Evolutionary conservation across 2,113 vertebrate species (phyloP).

Genomic region (Chaetorhynchus papuensis): DNA sequence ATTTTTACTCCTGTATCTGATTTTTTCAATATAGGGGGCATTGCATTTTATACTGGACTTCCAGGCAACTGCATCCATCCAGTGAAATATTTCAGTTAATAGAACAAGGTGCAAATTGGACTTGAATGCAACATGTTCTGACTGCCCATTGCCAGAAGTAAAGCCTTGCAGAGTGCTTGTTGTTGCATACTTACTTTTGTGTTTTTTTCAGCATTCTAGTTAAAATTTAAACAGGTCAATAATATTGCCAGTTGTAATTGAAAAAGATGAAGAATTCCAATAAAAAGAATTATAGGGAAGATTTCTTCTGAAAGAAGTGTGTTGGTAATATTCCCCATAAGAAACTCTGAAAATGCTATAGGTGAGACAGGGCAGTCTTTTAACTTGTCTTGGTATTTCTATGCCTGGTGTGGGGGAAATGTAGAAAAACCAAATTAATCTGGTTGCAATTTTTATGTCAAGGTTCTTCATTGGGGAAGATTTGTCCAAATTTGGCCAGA

Average conservation of each 20-base stretch:
- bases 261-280: not conserved
- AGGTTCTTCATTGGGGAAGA: not conserved
- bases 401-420: accelerated
- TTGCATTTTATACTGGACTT: not conserved
- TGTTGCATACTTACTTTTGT: not conserved
- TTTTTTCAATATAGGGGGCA: not conserved
- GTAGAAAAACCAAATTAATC: not conserved
- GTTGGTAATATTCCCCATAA: not conserved
- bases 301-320: not conserved
- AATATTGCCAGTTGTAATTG: not conserved
- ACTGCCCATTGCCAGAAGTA: not conserved
- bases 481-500: not conserved
- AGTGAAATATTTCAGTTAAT: not conserved
- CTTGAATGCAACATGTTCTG: not conserved
- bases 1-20: not conserved
- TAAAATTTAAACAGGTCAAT: not conserved
- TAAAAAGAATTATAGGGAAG: not conserved
- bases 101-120: not conserved
- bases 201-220: not conserved
- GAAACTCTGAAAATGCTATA: not conserved
- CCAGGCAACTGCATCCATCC: not conserved
- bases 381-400: not conserved
- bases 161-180: not conserved
- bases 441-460: not conserved
- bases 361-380: not conserved